Conservation (phyloP, 2,888 invertebrate species). For the Acleris literana region DNA sequence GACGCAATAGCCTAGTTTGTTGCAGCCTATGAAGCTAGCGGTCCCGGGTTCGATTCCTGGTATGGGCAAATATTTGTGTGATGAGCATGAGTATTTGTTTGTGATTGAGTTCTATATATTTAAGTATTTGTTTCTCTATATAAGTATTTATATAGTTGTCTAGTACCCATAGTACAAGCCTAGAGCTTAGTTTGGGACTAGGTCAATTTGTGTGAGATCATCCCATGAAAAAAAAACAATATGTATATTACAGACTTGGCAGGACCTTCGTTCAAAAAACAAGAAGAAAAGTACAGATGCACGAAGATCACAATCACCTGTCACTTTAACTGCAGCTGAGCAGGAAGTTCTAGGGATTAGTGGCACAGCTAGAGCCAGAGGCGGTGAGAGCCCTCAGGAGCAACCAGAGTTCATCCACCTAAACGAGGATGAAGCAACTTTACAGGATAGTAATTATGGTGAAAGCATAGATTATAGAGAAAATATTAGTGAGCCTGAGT, state of each 20-base stretch:
- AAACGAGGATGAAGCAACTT: slow-evolving; percentile 49
- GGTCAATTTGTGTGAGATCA: too few species aligned
- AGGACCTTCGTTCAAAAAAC: slow-evolving; percentile 68
- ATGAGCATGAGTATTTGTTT: too few species aligned
- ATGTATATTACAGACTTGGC: slow-evolving; percentile 68
- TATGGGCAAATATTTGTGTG: too few species aligned
- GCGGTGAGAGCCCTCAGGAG: slow-evolving; percentile 51
- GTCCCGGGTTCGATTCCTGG: too few species aligned
- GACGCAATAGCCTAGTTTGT: too few species aligned
- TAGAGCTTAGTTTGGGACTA: too few species aligned
- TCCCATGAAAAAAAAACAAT: too few species aligned
- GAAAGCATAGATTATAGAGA: slow-evolving; percentile 51
- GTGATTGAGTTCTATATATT: too few species aligned
- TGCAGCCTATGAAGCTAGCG: too few species aligned
- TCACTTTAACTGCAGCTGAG: slow-evolving; percentile 59
- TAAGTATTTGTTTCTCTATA: too few species aligned
- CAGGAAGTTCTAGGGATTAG: slow-evolving; percentile 65
- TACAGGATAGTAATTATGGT: slow-evolving; percentile 44
- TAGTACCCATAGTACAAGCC: too few species aligned
- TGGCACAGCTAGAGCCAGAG: slow-evolving; percentile 52
- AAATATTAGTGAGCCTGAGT: slow-evolving; percentile 62
- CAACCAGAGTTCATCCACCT: slow-evolving; percentile 59
- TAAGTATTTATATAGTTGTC: too few species aligned
- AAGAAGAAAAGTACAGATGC: slow-evolving; percentile 59
- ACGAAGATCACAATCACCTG: slow-evolving; percentile 54